A percentile compares a stretch with the other conserved stretches of the same genome.
Conservation (phyloP, 2,888 invertebrate species). For the Cephus sareptanus region DNA sequence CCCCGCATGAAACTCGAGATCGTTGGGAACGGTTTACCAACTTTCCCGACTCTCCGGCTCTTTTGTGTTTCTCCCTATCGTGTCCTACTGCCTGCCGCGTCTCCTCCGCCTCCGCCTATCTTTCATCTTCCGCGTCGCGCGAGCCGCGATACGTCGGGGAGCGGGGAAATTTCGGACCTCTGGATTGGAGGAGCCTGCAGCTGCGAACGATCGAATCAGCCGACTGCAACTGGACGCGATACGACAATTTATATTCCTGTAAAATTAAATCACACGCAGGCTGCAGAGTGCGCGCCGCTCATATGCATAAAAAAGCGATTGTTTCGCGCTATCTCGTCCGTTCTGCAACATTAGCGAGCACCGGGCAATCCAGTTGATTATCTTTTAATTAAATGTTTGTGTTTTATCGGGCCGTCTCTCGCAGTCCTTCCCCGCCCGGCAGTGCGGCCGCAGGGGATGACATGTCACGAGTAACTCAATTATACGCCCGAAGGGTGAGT, state of each 20-base stretch:
- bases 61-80: no score
- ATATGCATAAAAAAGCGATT: constrained; percentile 61
- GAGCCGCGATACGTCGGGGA: constrained; percentile 16
- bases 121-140: constrained; percentile 14
- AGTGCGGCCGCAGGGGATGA: constrained; percentile 24
- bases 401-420: constrained; percentile 48
- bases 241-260: constrained; percentile 58
- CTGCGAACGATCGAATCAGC: constrained; percentile 6
- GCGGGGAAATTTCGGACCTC: constrained; percentile 7
- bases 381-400: constrained; percentile 64
- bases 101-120: constrained; percentile 5
- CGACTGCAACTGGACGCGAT: constrained; percentile 34
- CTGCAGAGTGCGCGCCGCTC: constrained; percentile 30
- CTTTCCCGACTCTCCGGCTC: no score
- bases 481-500: constrained; percentile 29
- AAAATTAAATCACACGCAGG: constrained; percentile 56
- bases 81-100: no score
- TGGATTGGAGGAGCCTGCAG: no score
- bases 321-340: constrained; percentile 44
- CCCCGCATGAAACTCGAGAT: constrained; percentile 46
- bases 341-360: constrained; percentile 53
- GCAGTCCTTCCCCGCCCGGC: not conserved
- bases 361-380: constrained; percentile 56
- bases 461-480: constrained; percentile 53
- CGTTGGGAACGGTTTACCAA: constrained; percentile 47